Percentiles rank a stretch among this genome's conserved stretches.
Evolutionary conservation across 1,140 invertebrate species (phyloP).

Genomic region (Drosophila trapezifrons): DNA sequence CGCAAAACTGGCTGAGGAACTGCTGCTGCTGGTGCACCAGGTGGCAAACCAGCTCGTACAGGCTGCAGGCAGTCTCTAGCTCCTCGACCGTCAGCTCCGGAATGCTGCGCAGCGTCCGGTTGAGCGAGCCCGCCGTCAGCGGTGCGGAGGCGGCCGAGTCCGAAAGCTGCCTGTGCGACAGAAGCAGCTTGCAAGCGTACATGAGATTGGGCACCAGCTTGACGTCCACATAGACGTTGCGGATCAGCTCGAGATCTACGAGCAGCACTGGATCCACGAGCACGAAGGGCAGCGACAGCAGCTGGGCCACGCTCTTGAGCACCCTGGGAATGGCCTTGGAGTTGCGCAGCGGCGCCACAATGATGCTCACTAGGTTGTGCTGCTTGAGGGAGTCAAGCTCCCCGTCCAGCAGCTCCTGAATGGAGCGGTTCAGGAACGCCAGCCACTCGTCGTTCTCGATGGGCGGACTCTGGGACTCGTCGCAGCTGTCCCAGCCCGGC

Average conservation of each 20-base stretch:
- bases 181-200: slow-evolving; percentile 88
- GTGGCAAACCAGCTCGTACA: slow-evolving; percentile 89
- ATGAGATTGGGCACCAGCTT: slow-evolving; percentile 91
- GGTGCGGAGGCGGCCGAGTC: slow-evolving; percentile 66
- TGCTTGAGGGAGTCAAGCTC: slow-evolving; percentile 90
- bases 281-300: slow-evolving; percentile 90
- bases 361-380: slow-evolving; percentile 89
- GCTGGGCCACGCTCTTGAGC: slow-evolving; percentile 88
- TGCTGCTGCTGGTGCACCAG: slow-evolving; percentile 88
- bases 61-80: slow-evolving; percentile 87
- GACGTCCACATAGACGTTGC: slow-evolving; percentile 89
- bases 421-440: slow-evolving; percentile 88
- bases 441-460: slow-evolving; percentile 94
- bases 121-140: slow-evolving; percentile 37
- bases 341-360: slow-evolving; percentile 89
- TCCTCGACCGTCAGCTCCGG: slow-evolving; percentile 86
- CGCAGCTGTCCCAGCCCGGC: slow-evolving; percentile 83
- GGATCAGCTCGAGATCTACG: slow-evolving; percentile 85
- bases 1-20: slow-evolving; percentile 91
- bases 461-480: slow-evolving; percentile 85
- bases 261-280: slow-evolving; percentile 86
- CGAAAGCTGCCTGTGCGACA: slow-evolving; percentile 74
- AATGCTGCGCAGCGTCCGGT: slow-evolving; percentile 78
- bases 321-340: slow-evolving; percentile 87
- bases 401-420: slow-evolving; percentile 89